Percentiles rank a stretch among this genome's conserved stretches.
These are phyloP conservation scores for Liodrosophila aerea DNA, from an alignment of 2,888 invertebrate species.

Conservation along the genomic window DNA sequence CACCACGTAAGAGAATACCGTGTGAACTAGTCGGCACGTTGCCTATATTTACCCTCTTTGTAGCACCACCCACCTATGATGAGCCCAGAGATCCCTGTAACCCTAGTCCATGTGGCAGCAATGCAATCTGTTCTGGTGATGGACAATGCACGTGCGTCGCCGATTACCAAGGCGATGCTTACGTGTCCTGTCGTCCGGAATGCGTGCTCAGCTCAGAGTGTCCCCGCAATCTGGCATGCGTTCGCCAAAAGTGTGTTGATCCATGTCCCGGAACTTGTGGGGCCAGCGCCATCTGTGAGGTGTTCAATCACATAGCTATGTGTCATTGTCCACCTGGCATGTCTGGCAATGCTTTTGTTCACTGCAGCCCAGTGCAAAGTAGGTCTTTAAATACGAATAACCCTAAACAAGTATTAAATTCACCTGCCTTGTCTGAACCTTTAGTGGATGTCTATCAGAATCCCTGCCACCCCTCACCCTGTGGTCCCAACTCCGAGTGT, in stretches of 20 bases:
- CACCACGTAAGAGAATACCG: conserved; percentile 61
- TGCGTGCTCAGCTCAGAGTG: conserved; percentile 88
- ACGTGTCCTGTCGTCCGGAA: conserved; percentile 87
- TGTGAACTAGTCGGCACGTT: not conserved
- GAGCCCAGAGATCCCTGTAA: conserved; percentile 84
- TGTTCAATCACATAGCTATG: conserved; percentile 88
- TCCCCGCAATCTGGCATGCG: conserved; percentile 86
- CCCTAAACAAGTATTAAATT: not conserved
- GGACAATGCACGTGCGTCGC: conserved; percentile 86
- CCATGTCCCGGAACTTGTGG: conserved; percentile 89
- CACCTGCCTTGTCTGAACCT: not conserved
- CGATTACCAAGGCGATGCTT: conserved; percentile 89
- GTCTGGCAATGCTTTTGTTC: conserved; percentile 88
- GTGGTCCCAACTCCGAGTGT: conserved; percentile 90
- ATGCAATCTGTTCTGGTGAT: conserved; percentile 87
- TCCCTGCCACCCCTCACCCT: conserved; percentile 88
- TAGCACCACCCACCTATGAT: conserved; percentile 61
- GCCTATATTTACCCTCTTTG: not conserved
- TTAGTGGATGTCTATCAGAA: conserved; percentile 83
- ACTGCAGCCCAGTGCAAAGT: conserved; percentile 83
- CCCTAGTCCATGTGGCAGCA: conserved; percentile 91
- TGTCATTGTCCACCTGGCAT: conserved; percentile 88
- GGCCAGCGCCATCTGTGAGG: conserved; percentile 87
- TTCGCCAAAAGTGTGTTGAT: conserved; percentile 87
- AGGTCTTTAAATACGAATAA: conserved; percentile 59